phyloP scores from a whole-genome alignment of 1,140 invertebrate genomes.

The Pinna nobilis region DNA sequence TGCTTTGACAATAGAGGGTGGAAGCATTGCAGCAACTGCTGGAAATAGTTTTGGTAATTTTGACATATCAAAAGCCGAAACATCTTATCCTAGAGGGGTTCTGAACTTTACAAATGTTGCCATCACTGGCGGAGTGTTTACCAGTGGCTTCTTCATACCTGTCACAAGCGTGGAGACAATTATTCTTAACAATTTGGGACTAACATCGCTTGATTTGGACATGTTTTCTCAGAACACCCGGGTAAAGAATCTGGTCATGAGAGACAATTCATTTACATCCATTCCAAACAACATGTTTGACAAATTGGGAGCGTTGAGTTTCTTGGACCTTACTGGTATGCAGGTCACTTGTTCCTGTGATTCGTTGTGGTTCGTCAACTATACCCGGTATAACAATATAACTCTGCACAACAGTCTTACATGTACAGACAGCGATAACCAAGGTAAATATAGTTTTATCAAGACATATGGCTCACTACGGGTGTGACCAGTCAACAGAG shows the following conservation, averaged over 20 bases:
- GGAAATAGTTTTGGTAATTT: constrained; percentile 19
- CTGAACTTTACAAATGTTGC: constrained; percentile 24
- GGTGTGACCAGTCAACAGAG: no score
- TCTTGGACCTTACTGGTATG: constrained; percentile 4
- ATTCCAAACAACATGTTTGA: constrained; percentile 35
- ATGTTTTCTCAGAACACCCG: constrained; percentile 35
- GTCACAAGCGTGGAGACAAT: constrained; percentile 22
- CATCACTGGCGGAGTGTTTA: constrained; percentile 7
- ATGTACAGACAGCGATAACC: constrained; percentile 7
- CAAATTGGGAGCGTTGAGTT: constrained; percentile 9
- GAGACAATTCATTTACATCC: constrained; percentile 19
- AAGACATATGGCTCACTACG: no score
- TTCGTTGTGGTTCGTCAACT: constrained; percentile 21
- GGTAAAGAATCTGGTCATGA: constrained; percentile 11
- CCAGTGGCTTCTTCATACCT: constrained; percentile 31
- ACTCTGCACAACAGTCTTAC: not conserved
- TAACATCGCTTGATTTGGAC: constrained; percentile 10
- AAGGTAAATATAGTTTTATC: no score
- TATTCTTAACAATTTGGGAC: constrained; percentile 20
- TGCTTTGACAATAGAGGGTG: constrained; percentile 34
- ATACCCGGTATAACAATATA: constrained; percentile 3
- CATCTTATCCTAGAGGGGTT: constrained; percentile 2
- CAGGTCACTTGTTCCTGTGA: constrained; percentile 23
- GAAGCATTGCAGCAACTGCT: constrained; percentile 15
- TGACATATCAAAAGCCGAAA: not conserved